Conservation (phyloP, 2,797 vertebrate genomes). For the Alcedo quadribrachys region DNA sequence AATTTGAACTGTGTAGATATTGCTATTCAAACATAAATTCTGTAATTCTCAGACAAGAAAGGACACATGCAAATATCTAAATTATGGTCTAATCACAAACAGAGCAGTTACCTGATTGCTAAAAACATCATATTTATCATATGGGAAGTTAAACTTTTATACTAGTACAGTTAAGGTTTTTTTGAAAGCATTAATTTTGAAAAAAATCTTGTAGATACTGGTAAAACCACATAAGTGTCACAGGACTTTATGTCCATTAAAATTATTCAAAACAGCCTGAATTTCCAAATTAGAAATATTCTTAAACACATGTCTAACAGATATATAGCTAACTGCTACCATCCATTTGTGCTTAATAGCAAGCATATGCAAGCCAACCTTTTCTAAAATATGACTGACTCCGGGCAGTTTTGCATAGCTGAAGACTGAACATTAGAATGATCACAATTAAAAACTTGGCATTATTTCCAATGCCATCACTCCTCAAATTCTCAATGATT, state of each 20-base stretch:
- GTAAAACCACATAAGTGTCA: not conserved
- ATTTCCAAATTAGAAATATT: not conserved
- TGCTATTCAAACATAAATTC: not conserved
- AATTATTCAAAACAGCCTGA: not conserved
- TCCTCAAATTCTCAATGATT: not conserved
- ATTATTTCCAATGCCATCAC: not conserved
- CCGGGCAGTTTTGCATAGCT: not conserved
- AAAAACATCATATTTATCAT: not conserved
- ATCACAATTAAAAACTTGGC: constrained; percentile 26
- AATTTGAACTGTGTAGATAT: not conserved
- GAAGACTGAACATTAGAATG: not conserved
- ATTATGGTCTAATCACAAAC: not conserved
- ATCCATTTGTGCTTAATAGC: not conserved
- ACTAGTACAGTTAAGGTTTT: not conserved
- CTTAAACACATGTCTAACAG: not conserved
- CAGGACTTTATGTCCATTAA: not conserved
- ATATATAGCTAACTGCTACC: not conserved
- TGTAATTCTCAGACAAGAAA: not conserved
- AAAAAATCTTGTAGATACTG: not conserved
- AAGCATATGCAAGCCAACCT: not conserved
- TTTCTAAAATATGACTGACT: not conserved
- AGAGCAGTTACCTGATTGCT: not conserved
- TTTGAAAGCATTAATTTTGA: not conserved
- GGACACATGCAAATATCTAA: not conserved
- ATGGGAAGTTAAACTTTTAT: not conserved